A percentile compares a stretch with the other conserved stretches of the same genome.
Evolutionary conservation across 2,888 invertebrate genomes (phyloP).

Genomic region (Meta bourneti): DNA sequence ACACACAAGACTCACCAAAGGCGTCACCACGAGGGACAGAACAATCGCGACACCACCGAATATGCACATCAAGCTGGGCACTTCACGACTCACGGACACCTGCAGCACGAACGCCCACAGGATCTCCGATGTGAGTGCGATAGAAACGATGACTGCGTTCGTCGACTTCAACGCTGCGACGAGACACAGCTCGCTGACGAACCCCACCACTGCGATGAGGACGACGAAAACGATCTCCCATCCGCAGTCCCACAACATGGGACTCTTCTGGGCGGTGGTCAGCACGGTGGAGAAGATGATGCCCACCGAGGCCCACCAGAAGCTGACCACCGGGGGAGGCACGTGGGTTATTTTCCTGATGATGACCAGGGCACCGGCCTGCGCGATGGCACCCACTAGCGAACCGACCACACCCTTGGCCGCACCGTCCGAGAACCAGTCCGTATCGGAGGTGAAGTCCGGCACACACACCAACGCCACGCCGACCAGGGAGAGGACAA

Average conservation of each 20-base stretch:
- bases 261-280: not conserved
- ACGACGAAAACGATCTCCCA: slow-evolving; percentile 26
- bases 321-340: slow-evolving; percentile 63
- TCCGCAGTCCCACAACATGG: slow-evolving; percentile 40
- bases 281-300: slow-evolving; percentile 37
- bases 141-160: slow-evolving; percentile 58
- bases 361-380: slow-evolving; percentile 62
- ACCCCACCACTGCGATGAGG: slow-evolving; percentile 44
- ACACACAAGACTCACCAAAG: not conserved
- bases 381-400: slow-evolving; percentile 62
- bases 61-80: not conserved
- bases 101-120: slow-evolving; percentile 70
- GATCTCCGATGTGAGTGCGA: slow-evolving; percentile 64
- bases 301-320: slow-evolving; percentile 70
- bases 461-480: slow-evolving; percentile 53
- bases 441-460: not conserved
- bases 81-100: slow-evolving; percentile 23
- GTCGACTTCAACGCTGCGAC: slow-evolving; percentile 60
- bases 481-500: slow-evolving; percentile 28
- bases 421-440: not conserved
- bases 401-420: slow-evolving; percentile 55
- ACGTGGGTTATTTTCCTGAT: slow-evolving; percentile 63
- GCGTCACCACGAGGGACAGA: slow-evolving; percentile 32
- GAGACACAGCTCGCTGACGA: slow-evolving; percentile 57
- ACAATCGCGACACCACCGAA: slow-evolving; percentile 52